Evolutionary conservation across 2,113 vertebrate genomes (phyloP).

Genomic region (Aepyceros melampus): DNA sequence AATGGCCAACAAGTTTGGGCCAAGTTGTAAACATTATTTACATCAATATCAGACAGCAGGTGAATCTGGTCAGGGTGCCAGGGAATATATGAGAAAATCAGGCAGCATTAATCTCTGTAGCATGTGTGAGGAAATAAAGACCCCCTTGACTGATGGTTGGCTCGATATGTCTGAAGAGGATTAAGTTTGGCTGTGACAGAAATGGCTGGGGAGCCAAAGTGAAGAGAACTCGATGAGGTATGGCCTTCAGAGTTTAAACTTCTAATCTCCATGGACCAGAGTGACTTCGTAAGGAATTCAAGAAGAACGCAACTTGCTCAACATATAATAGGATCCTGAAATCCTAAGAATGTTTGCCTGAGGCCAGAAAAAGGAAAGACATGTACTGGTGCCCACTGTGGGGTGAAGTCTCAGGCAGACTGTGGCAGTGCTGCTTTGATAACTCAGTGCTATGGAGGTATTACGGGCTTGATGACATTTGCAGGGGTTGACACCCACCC

Average conservation of each 20-base stretch:
- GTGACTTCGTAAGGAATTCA: constrained; percentile 68
- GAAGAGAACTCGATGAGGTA: constrained; percentile 53
- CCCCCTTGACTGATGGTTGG: constrained; percentile 64
- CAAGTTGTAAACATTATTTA: constrained; percentile 49
- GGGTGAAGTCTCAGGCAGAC: not conserved
- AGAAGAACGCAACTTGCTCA: constrained; percentile 68
- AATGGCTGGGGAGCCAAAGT: constrained; percentile 44
- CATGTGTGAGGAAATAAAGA: constrained; percentile 52
- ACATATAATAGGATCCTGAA: constrained; percentile 66
- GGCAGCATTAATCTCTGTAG: constrained; percentile 47
- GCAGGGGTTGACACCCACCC: constrained; percentile 64
- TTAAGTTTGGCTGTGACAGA: constrained; percentile 62
- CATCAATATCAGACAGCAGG: constrained; percentile 18
- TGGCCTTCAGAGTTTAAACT: constrained; percentile 66
- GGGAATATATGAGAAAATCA: constrained; percentile 63
- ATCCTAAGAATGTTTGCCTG: constrained; percentile 55
- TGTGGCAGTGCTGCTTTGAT: constrained; percentile 46
- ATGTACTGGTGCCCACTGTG: constrained; percentile 6
- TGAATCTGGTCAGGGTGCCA: constrained; percentile 37
- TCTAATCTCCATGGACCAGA: constrained; percentile 74
- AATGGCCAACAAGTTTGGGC: not conserved
- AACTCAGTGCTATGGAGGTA: constrained; percentile 24
- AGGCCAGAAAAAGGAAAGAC: constrained; percentile 43
- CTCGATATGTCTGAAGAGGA: constrained; percentile 63
- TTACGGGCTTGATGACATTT: constrained; percentile 69